phyloP scores from a whole-genome alignment of 2,797 vertebrate genomes.

The Pagetopsis macropterus region DNA sequence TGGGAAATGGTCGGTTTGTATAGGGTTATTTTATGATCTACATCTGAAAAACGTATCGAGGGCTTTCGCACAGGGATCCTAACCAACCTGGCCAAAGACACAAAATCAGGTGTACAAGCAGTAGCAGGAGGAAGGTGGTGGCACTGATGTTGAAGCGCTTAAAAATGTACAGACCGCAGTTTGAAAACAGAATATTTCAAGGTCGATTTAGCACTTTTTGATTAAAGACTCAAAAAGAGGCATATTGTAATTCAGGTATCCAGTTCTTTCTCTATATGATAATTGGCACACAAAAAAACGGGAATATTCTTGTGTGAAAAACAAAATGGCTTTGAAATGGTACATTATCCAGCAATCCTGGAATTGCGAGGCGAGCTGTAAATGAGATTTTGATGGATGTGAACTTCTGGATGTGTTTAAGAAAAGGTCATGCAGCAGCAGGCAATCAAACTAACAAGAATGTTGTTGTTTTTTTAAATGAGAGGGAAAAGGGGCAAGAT shows the following conservation, averaged over 20 bases:
- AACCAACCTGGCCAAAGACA: constrained; percentile 30
- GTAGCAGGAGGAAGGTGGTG: constrained; percentile 1
- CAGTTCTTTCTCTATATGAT: constrained; percentile 22
- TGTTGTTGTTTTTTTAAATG: constrained; percentile 17
- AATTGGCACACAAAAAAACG: constrained; percentile 4
- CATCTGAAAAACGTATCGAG: constrained; percentile 70
- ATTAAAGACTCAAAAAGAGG: constrained; percentile 22
- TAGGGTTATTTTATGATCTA: constrained; percentile 65
- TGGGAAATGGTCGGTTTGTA: constrained; percentile 49
- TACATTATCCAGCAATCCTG: constrained; percentile 47
- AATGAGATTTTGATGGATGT: constrained; percentile 72
- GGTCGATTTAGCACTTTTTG: not conserved
- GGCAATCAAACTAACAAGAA: constrained; percentile 53
- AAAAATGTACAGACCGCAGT: constrained; percentile 10
- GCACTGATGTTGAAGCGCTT: constrained; percentile 14
- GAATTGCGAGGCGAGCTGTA: constrained; percentile 59
- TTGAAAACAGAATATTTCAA: not conserved
- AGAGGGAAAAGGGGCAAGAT: not conserved
- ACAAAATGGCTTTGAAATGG: constrained; percentile 50
- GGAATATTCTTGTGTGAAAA: constrained; percentile 31
- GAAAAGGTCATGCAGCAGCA: constrained; percentile 64
- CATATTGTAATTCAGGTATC: constrained; percentile 19
- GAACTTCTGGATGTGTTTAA: constrained; percentile 61
- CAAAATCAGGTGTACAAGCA: constrained; percentile 49
- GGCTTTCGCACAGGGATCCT: constrained; percentile 45